Evolutionary conservation across 2,797 vertebrate species (phyloP).

Genomic region (Myoxocephalus aenaeus): DNA sequence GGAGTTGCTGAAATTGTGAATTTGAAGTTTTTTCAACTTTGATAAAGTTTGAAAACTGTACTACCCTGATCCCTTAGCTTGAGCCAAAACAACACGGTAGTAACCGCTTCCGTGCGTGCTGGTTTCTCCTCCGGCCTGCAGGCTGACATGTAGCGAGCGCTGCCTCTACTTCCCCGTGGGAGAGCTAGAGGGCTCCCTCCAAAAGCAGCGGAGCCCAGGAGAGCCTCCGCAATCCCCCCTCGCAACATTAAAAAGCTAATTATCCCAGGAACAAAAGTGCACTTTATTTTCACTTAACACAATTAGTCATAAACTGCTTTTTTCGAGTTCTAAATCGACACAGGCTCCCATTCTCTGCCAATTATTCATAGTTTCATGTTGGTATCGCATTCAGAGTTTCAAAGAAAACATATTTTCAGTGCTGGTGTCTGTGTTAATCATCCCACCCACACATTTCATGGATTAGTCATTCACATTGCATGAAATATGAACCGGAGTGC

Average conservation of each 20-base stretch:
- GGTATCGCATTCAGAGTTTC: conserved; percentile 85
- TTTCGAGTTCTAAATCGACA: conserved; percentile 82
- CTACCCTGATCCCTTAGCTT: conserved; percentile 19
- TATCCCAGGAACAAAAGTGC: conserved; percentile 86
- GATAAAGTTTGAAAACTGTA: conserved; percentile 26
- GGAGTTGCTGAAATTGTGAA: not conserved
- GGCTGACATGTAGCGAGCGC: conserved; percentile 64
- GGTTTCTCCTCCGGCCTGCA: conserved; percentile 57
- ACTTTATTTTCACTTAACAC: conserved; percentile 90
- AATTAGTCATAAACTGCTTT: conserved; percentile 88
- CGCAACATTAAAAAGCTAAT: conserved; percentile 85
- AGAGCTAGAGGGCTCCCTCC: conserved; percentile 84
- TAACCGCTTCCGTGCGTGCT: conserved; percentile 22
- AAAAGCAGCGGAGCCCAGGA: conserved; percentile 71
- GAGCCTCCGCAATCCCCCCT: conserved; percentile 76
- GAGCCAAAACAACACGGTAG: conserved; percentile 26
- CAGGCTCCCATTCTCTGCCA: conserved; percentile 83
- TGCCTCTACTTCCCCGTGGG: conserved; percentile 68
- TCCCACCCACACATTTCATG: conserved; percentile 86
- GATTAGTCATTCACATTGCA: conserved; percentile 85
- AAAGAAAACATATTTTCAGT: conserved; percentile 86
- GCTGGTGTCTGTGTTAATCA: conserved; percentile 86
- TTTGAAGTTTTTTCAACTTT: not conserved
- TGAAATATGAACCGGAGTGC: conserved; percentile 80
- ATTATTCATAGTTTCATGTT: conserved; percentile 88